phyloP scores from a whole-genome alignment of 1,140 invertebrate species.

The Drosophila pachea region DNA sequence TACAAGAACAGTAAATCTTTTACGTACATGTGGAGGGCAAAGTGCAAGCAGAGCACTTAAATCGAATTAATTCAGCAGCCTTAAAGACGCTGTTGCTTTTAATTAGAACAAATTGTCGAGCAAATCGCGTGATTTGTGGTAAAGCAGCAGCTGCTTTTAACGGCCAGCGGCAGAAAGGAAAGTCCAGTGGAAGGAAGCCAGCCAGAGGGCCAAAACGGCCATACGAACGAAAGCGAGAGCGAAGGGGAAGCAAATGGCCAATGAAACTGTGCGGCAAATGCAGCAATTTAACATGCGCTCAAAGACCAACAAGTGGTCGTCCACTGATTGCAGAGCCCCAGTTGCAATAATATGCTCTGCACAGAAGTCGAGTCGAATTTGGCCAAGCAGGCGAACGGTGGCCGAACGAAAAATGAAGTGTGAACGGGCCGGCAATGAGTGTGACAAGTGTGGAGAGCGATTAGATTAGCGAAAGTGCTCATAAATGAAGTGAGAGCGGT shows the following conservation, averaged over 20 bases:
- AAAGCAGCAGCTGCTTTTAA: conserved; percentile 2
- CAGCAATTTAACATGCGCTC: conserved; percentile 16
- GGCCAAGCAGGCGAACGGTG: no score
- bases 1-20: no score
- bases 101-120: background rate
- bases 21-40: no score
- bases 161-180: background rate
- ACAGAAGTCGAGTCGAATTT: no score
- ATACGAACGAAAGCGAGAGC: background rate
- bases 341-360: no score
- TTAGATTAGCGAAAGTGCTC: conserved; percentile 26
- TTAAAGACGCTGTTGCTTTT: background rate
- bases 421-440: conserved; percentile 27
- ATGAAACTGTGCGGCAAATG: background rate
- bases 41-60: background rate
- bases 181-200: background rate
- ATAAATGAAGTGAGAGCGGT: conserved; percentile 20
- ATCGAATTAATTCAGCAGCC: background rate
- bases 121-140: background rate
- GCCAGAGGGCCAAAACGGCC: background rate
- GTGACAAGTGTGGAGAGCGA: conserved; percentile 32
- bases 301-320: conserved; percentile 33
- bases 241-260: background rate
- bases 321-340: background rate
- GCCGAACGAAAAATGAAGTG: background rate